Evolutionary conservation across 2,888 invertebrate genomes (phyloP), one percentile per base, ranked within the genome.

Genomic region (Tricholauxania praeusta): DNA sequence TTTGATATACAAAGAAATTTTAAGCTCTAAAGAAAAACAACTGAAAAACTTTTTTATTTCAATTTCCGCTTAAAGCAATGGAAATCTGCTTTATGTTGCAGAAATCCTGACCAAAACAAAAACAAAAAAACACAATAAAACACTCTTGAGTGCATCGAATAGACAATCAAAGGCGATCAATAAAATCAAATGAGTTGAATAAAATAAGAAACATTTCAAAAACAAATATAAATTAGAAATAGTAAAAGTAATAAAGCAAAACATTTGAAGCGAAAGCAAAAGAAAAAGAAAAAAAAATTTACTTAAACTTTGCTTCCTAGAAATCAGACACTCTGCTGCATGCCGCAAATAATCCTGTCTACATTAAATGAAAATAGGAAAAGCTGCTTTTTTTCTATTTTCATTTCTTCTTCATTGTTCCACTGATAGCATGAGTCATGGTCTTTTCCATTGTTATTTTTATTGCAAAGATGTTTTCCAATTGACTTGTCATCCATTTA

Each of bases 401-500:
- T 28, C 14, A 28, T 28, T 57, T 28, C 28, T 2, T 7, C 14
- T n/a, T 1, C 57, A 57, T 15, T 28, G 55, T 57, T n/a, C 12
- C 15, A 55, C 55, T 57, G 57, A 28, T 12, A 19, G 22, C 28
- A 57, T 57, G 57, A 57, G 22, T 57, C 57, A 57, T 22, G 12
- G 22, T 57, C 12, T 22, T 10, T 7, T 28, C 28, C 12, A 14
- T 57, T 57, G 55, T 19, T 19, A 19, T 57, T 12, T 12, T 57
- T 57, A 15, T 22, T 22, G 57, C 57, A 22, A 57, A 57, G 57
- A 57, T 57, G 28, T 57, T 57, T 57, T 57, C 57, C 57, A 57
- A 57, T 57, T 57, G 57, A 57, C 57, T 57, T 57, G 57, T 57
- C 57, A 57, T 57, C 57, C 57, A 57, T 57, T 57, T 57, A 22